Evolutionary conservation across 30 jellyfish, hydroid and myxozoan genomes (phyloP), one percentile per base, ranked within the genome.

Genomic region (Nemopilema nomurai): DNA sequence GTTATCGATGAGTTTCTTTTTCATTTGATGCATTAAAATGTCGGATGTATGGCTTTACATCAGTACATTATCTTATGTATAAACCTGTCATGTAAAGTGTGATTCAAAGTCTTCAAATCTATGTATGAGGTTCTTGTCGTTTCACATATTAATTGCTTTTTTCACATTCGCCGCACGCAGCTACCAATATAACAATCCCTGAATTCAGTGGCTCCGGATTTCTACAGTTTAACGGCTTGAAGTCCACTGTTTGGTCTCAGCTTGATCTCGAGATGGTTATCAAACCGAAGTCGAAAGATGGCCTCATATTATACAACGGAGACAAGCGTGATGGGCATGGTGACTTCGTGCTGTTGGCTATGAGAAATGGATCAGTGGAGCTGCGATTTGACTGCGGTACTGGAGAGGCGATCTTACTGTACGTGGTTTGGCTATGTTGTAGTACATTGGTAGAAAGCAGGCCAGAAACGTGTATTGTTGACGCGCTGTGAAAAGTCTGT

Each of bases 381-480:
- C 76, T 80, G 77, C 68, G 85, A 7, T 89, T 52, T 57, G 96
- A 89, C 62, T 89, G 96, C 66, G 96, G 96, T 17, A 89, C 92
- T 20, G 96, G 96, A 1, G 78, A 83, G 21, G 96, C 96, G 21
- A 67, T 89, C 25, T 62, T 89, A 30, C 80, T 89, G 96, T 89
- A 57, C 26, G 85, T 67, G 20, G 68, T 28, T 78, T 23, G 31
- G 41, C 24, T 23, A 18, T 16, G 77, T 41, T 23, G 49, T 18
- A 16, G 20, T 25, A 29, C 28, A 22, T 26, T 9, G 52, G n/a
- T n/a, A n/a, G n/a, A n/a, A n/a, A n/a, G n/a, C n/a, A n/a, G n/a
- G n/a, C n/a, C n/a, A n/a, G n/a, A n/a, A n/a, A n/a, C n/a, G n/a
- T n/a, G n/a, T n/a, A n/a, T n/a, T n/a, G n/a, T n/a, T n/a, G n/a